Percentiles rank a stretch among this genome's conserved stretches.
Conservation (phyloP, 2,113 vertebrate species). For the Kryptolebias marmoratus region DNA sequence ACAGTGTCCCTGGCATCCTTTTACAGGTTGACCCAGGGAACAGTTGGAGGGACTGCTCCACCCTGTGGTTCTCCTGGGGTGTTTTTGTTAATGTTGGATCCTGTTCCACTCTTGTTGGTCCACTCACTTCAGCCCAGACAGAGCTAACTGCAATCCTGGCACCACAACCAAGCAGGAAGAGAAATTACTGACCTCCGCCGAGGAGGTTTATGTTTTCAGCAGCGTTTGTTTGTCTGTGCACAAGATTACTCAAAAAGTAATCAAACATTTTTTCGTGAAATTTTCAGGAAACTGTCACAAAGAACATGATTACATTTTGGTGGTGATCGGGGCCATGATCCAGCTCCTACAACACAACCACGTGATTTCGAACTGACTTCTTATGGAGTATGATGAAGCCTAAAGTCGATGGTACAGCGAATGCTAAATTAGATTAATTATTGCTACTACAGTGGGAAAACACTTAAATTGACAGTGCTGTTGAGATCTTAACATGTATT, state of each 20-base stretch:
- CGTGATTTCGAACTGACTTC: too few species aligned
- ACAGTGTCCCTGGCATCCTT: constrained; percentile 17
- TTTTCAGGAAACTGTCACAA: too few species aligned
- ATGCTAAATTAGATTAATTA: background rate
- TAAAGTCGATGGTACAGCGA: background rate
- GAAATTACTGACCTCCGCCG: constrained; percentile 33
- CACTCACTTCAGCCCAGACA: constrained; percentile 36
- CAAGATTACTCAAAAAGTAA: background rate
- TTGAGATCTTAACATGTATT: constrained; percentile 6
- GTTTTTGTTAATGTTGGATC: constrained; percentile 58
- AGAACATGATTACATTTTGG: too few species aligned
- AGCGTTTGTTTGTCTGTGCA: too few species aligned
- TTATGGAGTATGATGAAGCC: background rate
- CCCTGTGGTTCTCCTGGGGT: constrained; percentile 33
- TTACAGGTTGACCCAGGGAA: constrained; percentile 54
- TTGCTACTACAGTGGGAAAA: background rate
- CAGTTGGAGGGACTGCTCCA: constrained; percentile 32
- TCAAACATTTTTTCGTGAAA: background rate
- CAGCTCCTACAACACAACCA: too few species aligned
- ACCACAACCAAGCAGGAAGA: background rate
- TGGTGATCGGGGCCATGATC: too few species aligned
- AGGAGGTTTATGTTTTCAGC: too few species aligned
- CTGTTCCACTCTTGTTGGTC: constrained; percentile 17
- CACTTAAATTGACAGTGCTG: background rate
- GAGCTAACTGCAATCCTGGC: constrained; percentile 5